Evolutionary conservation across 2,113 vertebrate species (phyloP).

Genomic region (Hoplias malabaricus): DNA sequence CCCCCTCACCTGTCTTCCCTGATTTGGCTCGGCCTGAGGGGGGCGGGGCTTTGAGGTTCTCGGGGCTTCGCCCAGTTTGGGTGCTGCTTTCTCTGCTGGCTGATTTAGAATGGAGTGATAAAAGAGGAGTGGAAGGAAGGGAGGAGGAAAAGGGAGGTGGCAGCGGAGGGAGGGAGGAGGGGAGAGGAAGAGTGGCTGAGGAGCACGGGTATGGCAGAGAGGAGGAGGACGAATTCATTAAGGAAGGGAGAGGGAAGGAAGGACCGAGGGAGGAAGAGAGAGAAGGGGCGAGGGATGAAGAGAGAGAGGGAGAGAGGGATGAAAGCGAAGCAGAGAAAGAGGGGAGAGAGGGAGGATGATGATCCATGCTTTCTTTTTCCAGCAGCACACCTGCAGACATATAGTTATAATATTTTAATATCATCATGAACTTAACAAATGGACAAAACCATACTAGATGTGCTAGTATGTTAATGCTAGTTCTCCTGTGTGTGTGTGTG

Average conservation of each 20-base stretch:
- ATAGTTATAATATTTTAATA: background rate
- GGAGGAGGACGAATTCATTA: background rate
- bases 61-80: constrained; percentile 75
- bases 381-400: constrained; percentile 31
- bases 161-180: constrained; percentile 27
- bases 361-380: constrained; percentile 7
- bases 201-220: background rate
- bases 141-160: constrained; percentile 37
- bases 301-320: background rate
- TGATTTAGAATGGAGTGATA: constrained; percentile 71
- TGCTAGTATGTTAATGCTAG: no score
- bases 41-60: constrained; percentile 75
- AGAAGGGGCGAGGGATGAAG: background rate
- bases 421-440: no score
- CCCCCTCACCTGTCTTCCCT: constrained; percentile 38
- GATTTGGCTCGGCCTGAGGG: constrained; percentile 64
- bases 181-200: constrained; percentile 18
- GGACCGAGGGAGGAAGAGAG: constrained; percentile 21
- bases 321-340: constrained; percentile 6
- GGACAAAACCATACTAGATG: no score
- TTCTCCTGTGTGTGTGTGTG: constrained; percentile 5
- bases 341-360: background rate
- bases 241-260: constrained; percentile 5
- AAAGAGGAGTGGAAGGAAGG: background rate
- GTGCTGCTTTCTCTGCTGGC: constrained; percentile 85